These are phyloP conservation scores for Elgaria multicarinata DNA, from an alignment of 2,113 vertebrate species.

Conservation along the genomic window DNA sequence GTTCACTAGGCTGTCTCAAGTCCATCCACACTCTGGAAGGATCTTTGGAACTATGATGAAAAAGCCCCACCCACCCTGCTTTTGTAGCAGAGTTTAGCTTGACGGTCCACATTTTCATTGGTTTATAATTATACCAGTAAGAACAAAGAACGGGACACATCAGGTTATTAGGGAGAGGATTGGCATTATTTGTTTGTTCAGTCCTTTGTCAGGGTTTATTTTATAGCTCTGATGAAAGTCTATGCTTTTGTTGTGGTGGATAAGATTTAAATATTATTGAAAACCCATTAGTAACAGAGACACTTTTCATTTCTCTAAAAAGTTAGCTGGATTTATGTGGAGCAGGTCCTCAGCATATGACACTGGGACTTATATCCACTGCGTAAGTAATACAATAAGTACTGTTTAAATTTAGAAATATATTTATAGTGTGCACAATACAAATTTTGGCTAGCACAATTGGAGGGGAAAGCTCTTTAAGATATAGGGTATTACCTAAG, in stretches of 20 bases:
- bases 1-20: not conserved
- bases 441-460: not conserved
- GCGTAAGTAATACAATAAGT: slow-evolving; percentile 4
- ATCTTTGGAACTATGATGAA: not conserved
- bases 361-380: not conserved
- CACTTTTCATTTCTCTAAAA: slow-evolving; percentile 37
- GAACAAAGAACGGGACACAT: slow-evolving; percentile 25
- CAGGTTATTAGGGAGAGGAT: not conserved
- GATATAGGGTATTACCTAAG: not conserved
- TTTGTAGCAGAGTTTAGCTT: slow-evolving; percentile 2
- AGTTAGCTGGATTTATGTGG: slow-evolving; percentile 19
- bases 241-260: slow-evolving; percentile 42
- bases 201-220: slow-evolving; percentile 24
- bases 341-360: not conserved
- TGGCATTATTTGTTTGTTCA: slow-evolving; percentile 34
- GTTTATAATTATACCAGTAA: slow-evolving; percentile 27
- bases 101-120: slow-evolving; percentile 27
- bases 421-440: not conserved
- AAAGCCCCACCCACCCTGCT: rapidly evolving
- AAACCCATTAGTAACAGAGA: slow-evolving; percentile 62
- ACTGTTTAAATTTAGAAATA: not conserved
- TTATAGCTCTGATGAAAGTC: slow-evolving; percentile 20
- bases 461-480: not conserved
- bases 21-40: not conserved
- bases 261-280: slow-evolving; percentile 66